phyloP scores from a whole-genome alignment of 2,113 vertebrate genomes.

The Calyptomena viridis region DNA sequence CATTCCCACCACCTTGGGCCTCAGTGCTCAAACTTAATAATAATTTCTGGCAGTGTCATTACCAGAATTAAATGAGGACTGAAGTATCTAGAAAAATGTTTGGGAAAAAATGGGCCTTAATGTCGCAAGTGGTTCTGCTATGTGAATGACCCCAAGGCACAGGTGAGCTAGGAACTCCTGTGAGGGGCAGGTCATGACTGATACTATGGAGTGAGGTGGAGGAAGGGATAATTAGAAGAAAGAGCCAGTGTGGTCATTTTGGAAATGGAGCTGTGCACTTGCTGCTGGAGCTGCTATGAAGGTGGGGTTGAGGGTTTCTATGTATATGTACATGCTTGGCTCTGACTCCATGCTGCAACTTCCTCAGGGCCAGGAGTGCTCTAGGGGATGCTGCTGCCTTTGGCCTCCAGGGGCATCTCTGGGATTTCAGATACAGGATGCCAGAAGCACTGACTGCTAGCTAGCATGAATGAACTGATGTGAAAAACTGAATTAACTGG shows the following conservation, averaged over 20 bases:
- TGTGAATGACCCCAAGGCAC: background rate
- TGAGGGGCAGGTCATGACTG: fast-evolving
- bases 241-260: background rate
- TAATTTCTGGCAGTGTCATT: slow-evolving; percentile 23
- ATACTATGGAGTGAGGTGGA: background rate
- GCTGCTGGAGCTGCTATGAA: background rate
- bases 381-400: background rate
- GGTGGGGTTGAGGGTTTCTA: background rate
- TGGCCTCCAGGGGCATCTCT: background rate
- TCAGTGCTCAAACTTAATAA: background rate
- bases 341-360: fast-evolving
- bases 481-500: background rate
- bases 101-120: background rate
- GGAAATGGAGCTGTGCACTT: background rate
- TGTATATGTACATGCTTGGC: background rate
- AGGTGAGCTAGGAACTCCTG: background rate
- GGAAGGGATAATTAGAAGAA: background rate
- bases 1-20: background rate
- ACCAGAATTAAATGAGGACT: background rate
- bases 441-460: background rate
- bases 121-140: background rate
- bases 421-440: background rate
- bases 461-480: background rate
- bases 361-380: background rate
- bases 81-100: background rate